Evolutionary conservation across 2,888 invertebrate genomes (phyloP), one percentile per base, ranked within the genome.

Genomic region (Xylota sylvarum): DNA sequence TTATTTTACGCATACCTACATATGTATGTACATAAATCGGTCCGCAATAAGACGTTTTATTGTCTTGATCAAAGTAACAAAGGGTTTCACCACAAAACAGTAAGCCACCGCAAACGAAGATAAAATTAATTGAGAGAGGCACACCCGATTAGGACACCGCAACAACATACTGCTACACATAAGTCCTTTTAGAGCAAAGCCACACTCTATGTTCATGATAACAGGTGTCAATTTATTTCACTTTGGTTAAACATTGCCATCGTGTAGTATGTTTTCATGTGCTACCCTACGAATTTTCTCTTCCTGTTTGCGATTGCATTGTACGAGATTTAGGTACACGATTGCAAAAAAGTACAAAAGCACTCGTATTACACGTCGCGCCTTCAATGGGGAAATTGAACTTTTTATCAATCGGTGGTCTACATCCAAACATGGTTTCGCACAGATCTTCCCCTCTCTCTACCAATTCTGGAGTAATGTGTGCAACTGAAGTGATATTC

Each of bases 151-250:
- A 76, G 80, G 81, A 64, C 40, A 55, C 46, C 23, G 32, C 46
- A 48, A 40, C 48, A 50, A 40, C 69, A 64, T 37, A 55, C 32
- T 60, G 48, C 30, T 27, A 50, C 56, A 77, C 52, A 37, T 35
- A 74, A 67, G 58, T 80, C 81, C 85, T 80, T 85, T 81, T 85
- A 46, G 23, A 85, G 85, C 74, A 65, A 48, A 64, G 58, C 64
- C 70, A 69, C 48, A 58, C 76, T 72, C 46, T 48, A 17, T 77
- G 81, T 86, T 56, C 46, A 27, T 69, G 86, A 86, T 86, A 82
- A 69, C 86, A 86, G 72, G 86, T 86, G 86, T 86, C 86, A 82
- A 72, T 82, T 86, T 82, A 64, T 72, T 85, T 73, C 60, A 77
- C 81, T 56, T 67, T 19, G 35, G 76, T 35, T 64, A 60, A 70